These are phyloP conservation scores for Colletes gigas DNA, from an alignment of 1,140 invertebrate species.

Conservation along the genomic window DNA sequence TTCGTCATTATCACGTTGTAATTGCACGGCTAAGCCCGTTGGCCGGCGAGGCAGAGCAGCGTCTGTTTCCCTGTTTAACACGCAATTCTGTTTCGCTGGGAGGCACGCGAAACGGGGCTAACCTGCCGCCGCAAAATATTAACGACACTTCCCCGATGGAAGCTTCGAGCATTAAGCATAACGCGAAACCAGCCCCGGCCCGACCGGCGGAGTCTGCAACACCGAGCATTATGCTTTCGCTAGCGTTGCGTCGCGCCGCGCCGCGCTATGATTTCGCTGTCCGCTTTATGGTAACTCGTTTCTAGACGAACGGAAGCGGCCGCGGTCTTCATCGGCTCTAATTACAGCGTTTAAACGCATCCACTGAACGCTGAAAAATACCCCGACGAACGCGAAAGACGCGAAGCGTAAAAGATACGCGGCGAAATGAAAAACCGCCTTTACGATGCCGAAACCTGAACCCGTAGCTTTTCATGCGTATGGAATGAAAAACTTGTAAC, in stretches of 20 bases:
- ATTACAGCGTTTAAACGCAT: slow-evolving; percentile 51
- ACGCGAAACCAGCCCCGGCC: slow-evolving; percentile 48
- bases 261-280: slow-evolving; percentile 42
- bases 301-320: slow-evolving; percentile 44
- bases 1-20: slow-evolving; percentile 39
- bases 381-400: not conserved
- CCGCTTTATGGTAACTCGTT: slow-evolving; percentile 51
- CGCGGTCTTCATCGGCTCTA: slow-evolving; percentile 41
- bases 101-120: slow-evolving; percentile 41
- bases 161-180: slow-evolving; percentile 41
- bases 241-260: not conserved
- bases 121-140: slow-evolving; percentile 34
- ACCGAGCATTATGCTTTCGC: slow-evolving; percentile 50
- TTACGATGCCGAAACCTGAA: slow-evolving; percentile 14
- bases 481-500: no score
- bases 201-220: not conserved
- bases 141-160: slow-evolving; percentile 32
- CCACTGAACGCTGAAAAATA: slow-evolving; percentile 23
- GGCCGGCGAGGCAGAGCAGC: no score
- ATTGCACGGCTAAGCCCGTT: slow-evolving; percentile 1
- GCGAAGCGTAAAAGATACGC: not conserved
- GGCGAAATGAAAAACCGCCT: not conserved
- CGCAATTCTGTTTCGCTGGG: slow-evolving; percentile 11
- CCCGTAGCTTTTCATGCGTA: not conserved
- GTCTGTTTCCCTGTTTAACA: slow-evolving; percentile 2